Base-by-base conservation (phyloP, 1,140 invertebrate species). In the Diorhabda carinulata region DNA sequence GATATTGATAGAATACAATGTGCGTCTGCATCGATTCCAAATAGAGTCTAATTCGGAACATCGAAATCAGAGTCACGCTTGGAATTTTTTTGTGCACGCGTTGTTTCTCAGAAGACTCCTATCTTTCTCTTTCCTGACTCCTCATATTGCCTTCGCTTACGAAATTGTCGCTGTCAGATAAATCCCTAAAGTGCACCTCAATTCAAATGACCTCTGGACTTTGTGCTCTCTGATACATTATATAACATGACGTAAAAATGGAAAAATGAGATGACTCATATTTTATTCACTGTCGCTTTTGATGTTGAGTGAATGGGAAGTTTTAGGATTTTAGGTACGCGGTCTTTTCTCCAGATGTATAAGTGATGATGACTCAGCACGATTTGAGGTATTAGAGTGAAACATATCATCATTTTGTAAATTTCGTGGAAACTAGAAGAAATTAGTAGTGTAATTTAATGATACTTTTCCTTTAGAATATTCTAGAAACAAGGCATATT, bases 241-340 rank as follows among this genome's bases (percentile, higher is more conserved):
- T 52, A 52, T 52, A 52, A 52, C 47, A 52, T 52, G n/a, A n/a
- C 47, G 47, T 52, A 52, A n/a, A 52, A n/a, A 52, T 52, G 47
- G 47, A 52, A 52, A 52, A 52, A 52, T 52, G 47, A 8, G n/a
- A 52, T 52, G 47, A 6, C 47, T 52, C 47, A 52, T 52, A 52
- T 52, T 52, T 52, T 52, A 52, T 52, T 52, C 47, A 8, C 25
- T 6, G 47, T 8, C 6, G 47, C 47, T 52, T 52, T 52, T 52
- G 47, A 52, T 52, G 47, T 52, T 52, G 47, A 52, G n/a, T 52
- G 47, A n/a, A 52, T 8, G n/a, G 6, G 47, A 52, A 52, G 47
- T 52, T 52, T 52, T 6, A n/a, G 25, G 25, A 1, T 25, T 25
- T 25, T 25, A 25, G 25, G 25, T 25, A 25, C 0, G 25, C 25